These are phyloP conservation scores for Octopus sinensis DNA, from an alignment of 1,140 invertebrate species.

Conservation along the genomic window DNA sequence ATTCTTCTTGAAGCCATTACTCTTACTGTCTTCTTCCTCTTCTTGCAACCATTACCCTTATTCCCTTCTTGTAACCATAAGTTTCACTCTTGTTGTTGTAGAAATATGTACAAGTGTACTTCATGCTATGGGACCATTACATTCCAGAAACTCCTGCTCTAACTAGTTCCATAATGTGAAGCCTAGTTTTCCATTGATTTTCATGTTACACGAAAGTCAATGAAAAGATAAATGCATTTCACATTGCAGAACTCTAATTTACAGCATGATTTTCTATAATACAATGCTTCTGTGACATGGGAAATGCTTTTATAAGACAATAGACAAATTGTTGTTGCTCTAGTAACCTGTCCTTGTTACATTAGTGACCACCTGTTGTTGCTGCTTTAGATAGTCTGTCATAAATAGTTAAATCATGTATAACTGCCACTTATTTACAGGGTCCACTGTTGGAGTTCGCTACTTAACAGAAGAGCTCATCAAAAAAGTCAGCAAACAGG, in stretches of 20 bases:
- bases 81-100: no score
- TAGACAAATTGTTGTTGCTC: not conserved
- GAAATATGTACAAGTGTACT: no score
- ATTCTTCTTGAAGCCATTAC: no score
- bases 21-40: no score
- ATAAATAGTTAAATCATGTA: not conserved
- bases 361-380: not conserved
- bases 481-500: conserved; percentile 49
- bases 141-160: no score
- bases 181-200: no score
- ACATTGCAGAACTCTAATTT: not conserved
- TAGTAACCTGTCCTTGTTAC: not conserved
- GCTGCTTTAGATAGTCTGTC: not conserved
- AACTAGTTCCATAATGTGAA: no score
- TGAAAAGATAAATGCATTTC: no score
- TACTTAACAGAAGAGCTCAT: conserved; percentile 55
- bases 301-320: not conserved
- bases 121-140: no score
- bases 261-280: not conserved
- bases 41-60: no score
- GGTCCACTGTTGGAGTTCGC: conserved; percentile 41
- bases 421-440: not conserved
- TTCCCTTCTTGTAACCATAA: no score
- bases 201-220: no score
- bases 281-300: not conserved